Base-by-base conservation (phyloP, 2,113 vertebrate genomes). In the Ochotona princeps region DNA sequence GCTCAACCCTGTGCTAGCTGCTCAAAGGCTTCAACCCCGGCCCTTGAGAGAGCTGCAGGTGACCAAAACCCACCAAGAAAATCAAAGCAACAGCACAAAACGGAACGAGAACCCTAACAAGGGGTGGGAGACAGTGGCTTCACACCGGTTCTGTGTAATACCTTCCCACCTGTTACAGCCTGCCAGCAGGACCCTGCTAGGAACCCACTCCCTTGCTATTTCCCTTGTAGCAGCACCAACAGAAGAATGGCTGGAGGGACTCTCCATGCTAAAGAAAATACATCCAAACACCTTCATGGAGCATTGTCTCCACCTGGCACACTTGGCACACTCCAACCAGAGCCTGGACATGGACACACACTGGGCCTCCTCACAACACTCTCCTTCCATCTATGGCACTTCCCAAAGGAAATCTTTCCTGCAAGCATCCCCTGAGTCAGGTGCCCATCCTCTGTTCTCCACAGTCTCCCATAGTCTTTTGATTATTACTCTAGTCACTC, bases 291-390 rank as follows among this genome's bases (percentile, higher is more conserved):
- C 54, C 38, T 49, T 12, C 11, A 8, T 20, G 7, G 15, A 49
- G 57, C 63, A 28, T 54, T 7, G 5, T 5, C 30, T 35, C 30
- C 8, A n/a, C 14, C 1, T 0, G 61, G n/a, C 18, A 35, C 1
- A 5, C 12, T 23, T 11, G 8, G 3, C 10, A n/a, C n/a, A n/a
- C 51, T 5, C 63, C 38, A 14, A 57, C 14, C 5, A 2, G 21
- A 49, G 69, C 54, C 51, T n/a, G n/a, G n/a, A n/a, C n/a, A n/a
- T 28, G 30, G 13, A 1, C 5, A 8, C 4, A 26, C 3, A 2
- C 44, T 1, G 4, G 49, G 21, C 8, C 17, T 7, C 63, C 28
- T 8, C 11, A 5, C 70, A 72, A 49, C 0, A 0, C 30, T 47
- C 35, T 44, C 25, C 28, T 32, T 67, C 17, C 47, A n/a, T 23